Evolutionary conservation across 2,797 vertebrate species (phyloP).

Genomic region (Peromyscus attwateri): DNA sequence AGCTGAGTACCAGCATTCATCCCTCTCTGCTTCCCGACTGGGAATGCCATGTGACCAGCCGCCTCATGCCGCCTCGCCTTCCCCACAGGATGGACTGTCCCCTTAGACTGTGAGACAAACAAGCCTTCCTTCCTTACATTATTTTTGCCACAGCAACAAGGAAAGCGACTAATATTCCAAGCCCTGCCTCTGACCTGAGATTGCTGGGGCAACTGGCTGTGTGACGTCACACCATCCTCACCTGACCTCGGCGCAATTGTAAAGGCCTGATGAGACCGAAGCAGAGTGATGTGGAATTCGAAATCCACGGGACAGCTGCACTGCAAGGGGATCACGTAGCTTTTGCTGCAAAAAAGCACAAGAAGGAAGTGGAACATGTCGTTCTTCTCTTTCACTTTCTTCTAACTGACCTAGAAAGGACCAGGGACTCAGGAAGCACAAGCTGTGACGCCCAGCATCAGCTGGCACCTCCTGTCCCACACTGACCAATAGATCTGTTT

Average conservation of each 20-base stretch:
- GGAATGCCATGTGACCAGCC: background rate
- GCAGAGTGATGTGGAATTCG: constrained; percentile 92
- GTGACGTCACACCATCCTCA: constrained; percentile 79
- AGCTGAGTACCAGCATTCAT: background rate
- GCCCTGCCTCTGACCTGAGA: background rate
- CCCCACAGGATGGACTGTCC: background rate
- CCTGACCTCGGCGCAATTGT: constrained; percentile 91
- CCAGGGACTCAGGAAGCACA: background rate
- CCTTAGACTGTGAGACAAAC: background rate
- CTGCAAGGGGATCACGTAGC: constrained; percentile 91
- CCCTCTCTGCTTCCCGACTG: background rate
- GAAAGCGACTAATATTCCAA: background rate
- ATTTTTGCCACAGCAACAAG: background rate
- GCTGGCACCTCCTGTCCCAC: background rate
- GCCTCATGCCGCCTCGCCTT: background rate
- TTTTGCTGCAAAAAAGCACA: constrained; percentile 88
- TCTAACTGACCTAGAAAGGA: background rate
- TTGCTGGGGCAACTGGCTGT: background rate
- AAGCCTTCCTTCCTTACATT: background rate
- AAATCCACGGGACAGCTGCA: constrained; percentile 96
- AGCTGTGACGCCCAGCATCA: background rate
- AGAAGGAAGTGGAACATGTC: constrained; percentile 43
- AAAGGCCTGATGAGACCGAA: constrained; percentile 92
- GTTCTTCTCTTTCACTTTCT: constrained; percentile 35
- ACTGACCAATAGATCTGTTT: background rate